Evolutionary conservation across 2,888 invertebrate genomes (phyloP).

Genomic region (Rhopalosiphum nymphaeae): DNA sequence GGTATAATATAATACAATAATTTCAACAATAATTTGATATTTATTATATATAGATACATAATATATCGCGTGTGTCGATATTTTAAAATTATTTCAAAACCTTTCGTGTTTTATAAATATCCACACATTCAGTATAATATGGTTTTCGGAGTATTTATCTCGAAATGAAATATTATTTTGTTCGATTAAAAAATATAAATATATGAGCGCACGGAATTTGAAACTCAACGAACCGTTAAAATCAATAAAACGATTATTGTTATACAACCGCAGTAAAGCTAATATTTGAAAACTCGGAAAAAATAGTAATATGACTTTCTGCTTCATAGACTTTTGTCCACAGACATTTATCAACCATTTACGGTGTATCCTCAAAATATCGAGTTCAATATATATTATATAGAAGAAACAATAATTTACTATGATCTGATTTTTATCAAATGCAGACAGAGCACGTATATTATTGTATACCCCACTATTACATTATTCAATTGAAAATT

Average conservation of each 20-base stretch:
- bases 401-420: neutral
- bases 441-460: neutral
- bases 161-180: neutral
- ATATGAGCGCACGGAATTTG: neutral
- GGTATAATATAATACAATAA: neutral
- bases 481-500: neutral
- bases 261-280: neutral
- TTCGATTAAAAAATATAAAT: neutral
- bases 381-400: neutral
- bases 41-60: neutral
- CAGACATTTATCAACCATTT: neutral
- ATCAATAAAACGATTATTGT: neutral
- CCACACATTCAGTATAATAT: neutral
- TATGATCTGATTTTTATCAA: neutral
- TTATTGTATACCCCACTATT: neutral
- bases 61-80: neutral
- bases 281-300: neutral
- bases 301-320: neutral
- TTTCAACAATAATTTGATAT: neutral
- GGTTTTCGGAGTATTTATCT: neutral
- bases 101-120: neutral
- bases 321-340: neutral
- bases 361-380: neutral
- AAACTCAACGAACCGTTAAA: slow-evolving; percentile 3
- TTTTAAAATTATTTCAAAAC: neutral